These are phyloP conservation scores for Glyphotaelius pellucidus DNA, from an alignment of 2,888 invertebrate genomes.

Conservation along the genomic window DNA sequence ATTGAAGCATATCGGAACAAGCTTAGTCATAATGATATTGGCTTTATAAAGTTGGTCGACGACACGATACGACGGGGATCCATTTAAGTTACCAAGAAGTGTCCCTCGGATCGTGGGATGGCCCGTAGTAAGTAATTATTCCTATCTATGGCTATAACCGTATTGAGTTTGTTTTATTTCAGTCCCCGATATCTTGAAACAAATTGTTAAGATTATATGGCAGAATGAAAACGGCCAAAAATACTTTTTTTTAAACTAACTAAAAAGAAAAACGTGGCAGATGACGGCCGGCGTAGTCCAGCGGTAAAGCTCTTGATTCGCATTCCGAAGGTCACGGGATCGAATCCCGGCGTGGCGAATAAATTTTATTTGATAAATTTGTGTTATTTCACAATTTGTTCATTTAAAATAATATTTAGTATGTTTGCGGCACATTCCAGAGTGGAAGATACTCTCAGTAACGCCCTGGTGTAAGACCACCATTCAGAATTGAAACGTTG, in stretches of 20 bases:
- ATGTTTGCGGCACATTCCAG: too few species aligned
- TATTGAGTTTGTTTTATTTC: neutral
- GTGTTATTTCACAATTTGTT: too few species aligned
- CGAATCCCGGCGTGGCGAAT: too few species aligned
- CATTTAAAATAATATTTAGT: too few species aligned
- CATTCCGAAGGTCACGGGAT: too few species aligned
- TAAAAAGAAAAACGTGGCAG: too few species aligned
- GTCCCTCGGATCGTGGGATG: neutral
- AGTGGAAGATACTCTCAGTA: too few species aligned
- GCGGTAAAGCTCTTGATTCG: too few species aligned
- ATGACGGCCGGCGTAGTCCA: too few species aligned
- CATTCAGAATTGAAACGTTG: too few species aligned
- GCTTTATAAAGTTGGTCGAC: constrained; percentile 25
- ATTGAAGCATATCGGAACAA: neutral
- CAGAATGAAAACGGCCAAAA: neutral
- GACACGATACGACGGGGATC: constrained; percentile 30
- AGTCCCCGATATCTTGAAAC: neutral
- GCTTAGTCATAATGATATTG: constrained; percentile 21
- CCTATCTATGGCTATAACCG: neutral
- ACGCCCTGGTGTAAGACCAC: too few species aligned
- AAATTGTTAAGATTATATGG: neutral
- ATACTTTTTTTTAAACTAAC: neutral
- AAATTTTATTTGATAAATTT: too few species aligned
- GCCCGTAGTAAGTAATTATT: neutral
- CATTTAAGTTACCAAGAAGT: constrained; percentile 8